Base-by-base conservation (phyloP, 2,113 vertebrate genomes). In the Eidolon helvum region DNA sequence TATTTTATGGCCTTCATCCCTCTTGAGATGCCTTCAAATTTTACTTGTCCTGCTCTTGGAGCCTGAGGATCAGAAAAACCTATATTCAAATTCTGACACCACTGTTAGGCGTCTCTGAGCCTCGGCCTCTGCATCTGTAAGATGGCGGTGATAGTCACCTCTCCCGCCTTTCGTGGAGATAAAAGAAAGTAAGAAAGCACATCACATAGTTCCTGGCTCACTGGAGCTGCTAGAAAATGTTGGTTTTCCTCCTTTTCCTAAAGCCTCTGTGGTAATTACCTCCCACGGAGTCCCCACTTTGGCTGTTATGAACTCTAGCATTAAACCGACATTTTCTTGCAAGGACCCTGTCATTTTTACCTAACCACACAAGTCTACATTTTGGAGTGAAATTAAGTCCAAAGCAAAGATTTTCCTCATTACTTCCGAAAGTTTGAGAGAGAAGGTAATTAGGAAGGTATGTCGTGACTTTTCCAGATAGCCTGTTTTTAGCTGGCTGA, bases 301-400 rank as follows among this genome's bases (percentile, higher is more conserved):
- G 4, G 10, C 71, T 71, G 12, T 57, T 66, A 4, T 10, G 26
- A 66, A 63, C 10, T 22, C 38, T 53, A 71, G 30, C 55, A 50
- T 61, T 22, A 63, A 11, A 18, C 14, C n/a, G 30, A 21, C 22
- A 5, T 74, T 78, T 91, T 91, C 48, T 74, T 79, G 24, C 50
- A 87, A 63, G 24, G 7, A 26, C 43, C 30, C 61, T 94, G 43
- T 40, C 30, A 33, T 71, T 92, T 72, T 35, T 57, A 72, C 15
- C 48, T 68, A 63, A 94, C 35, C 21, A 35, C 57, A 83, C 22
- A 90, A 21, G 38, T 89, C 68, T 82, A 21, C 40, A 66, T 78
- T 93, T 90, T 90, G 50, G 57, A 87, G 15, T 86, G 35, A 96
- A 83, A 85, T 93, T 26, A 71, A 85, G 48, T 66, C 30, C 87